Conservation (phyloP, 2,888 invertebrate genomes). For the Chrysomela aeneicollis region DNA sequence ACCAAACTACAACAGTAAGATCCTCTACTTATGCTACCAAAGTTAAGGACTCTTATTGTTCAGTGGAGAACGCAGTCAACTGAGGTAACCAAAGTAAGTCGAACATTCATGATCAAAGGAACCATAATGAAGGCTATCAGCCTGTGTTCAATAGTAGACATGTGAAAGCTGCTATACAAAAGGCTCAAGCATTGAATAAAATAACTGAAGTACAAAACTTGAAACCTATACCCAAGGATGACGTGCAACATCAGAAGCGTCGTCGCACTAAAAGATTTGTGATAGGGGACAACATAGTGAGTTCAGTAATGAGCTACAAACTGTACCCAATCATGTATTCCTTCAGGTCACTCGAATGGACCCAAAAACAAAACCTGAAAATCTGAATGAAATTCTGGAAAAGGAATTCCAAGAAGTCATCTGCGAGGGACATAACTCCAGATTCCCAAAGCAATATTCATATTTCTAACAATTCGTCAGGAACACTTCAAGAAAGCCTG, state of each 20-base stretch:
- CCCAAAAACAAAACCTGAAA: conserved; percentile 12
- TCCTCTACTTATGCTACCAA: conserved; percentile 4
- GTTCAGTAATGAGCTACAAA: not conserved
- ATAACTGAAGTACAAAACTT: conserved; percentile 11
- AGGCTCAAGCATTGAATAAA: conserved; percentile 14
- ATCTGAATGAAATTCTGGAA: not conserved
- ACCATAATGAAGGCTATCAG: conserved; percentile 1
- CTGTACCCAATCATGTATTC: not conserved
- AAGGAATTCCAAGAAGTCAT: conserved; percentile 3
- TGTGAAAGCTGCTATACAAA: conserved; percentile 5
- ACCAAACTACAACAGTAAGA: conserved; percentile 10
- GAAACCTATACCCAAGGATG: conserved; percentile 8
- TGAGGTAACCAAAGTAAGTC: conserved; percentile 1
- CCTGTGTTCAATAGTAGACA: conserved; percentile 10
- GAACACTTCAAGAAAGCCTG: conserved; percentile 5
- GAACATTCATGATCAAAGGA: conserved; percentile 7
- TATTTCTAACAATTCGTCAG: conserved; percentile 1
- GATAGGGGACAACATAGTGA: conserved; percentile 2
- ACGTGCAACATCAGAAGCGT: conserved; percentile 8
- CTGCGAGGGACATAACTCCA: not conserved
- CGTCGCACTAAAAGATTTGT: conserved; percentile 9
- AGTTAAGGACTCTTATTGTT: not conserved
- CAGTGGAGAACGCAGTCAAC: not conserved
- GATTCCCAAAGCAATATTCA: not conserved
- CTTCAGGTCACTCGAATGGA: conserved; percentile 3